Base-by-base conservation (phyloP, 2,888 invertebrate species). In the Drosophila merina region DNA sequence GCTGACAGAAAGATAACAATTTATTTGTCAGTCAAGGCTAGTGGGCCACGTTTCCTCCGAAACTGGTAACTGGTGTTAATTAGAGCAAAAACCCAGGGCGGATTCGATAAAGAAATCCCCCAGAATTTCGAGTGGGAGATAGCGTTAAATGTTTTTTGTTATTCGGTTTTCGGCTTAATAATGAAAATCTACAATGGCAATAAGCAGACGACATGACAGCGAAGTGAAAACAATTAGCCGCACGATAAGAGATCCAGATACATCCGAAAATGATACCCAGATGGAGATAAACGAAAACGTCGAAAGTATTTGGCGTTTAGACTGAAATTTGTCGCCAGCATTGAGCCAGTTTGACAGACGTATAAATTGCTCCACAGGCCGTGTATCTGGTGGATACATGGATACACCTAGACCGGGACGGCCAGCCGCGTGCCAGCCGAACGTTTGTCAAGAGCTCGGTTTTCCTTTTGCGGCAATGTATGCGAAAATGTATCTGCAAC, bases 401-500 rank as follows among this genome's bases (percentile, higher is more conserved):
- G 71, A 56, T 74, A 66, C 47, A 66, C 47, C 45, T 47, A 62
- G 48, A 54, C 60, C 20, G 49, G 30, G 50, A 49, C 55, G 57
- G n/a, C 75, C 49, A 50, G 50, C 79, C 86, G 86, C 88, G 87
- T 83, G 83, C 78, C 67, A 75, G 67, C 66, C 68, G 70, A 88
- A 70, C 86, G 86, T 82, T 83, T 83, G 78, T 85, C 86, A 88
- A 78, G 81, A 70, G 66, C 69, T 86, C 86, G 86, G 75, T 76
- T 88, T 85, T 88, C 88, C 88, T 88, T 87, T 87, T 75, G 82
- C 59, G 85, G 82, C 87, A 84, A 6, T 28, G 28, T 28, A 67
- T 62, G 59, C 36, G 50, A 67, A 86, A 86, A 84, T 85, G 88
- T 88, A 78, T 84, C 87, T 76, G 88, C 88, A 84, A 85, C 88